phyloP scores from a whole-genome alignment of 2,888 invertebrate species.

The Eugnorisma glareosa region DNA sequence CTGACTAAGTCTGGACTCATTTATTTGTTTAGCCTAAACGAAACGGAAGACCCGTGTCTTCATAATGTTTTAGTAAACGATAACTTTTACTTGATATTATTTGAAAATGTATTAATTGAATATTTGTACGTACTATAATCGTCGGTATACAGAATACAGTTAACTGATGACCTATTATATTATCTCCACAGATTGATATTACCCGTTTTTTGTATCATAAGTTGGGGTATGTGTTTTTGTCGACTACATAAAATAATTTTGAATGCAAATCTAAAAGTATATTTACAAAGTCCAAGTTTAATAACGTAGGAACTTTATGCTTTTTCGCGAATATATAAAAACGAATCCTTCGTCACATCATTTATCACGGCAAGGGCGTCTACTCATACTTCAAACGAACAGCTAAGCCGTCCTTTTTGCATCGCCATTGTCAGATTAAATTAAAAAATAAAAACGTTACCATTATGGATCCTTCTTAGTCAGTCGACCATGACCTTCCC shows the following conservation, averaged over 20 bases:
- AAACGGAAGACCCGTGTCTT: slow-evolving; percentile 9
- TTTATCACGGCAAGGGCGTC: slow-evolving; percentile 29
- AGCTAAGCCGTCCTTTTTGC: slow-evolving; percentile 40
- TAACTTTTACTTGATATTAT: not conserved
- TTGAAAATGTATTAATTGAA: not conserved
- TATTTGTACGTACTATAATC: not conserved
- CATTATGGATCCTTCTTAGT: slow-evolving; percentile 56
- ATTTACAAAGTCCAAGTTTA: not conserved
- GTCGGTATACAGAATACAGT: too few relatives aligned
- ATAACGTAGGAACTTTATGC: not conserved
- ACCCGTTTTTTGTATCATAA: not conserved
- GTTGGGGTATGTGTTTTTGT: not conserved
- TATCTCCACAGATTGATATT: not conserved
- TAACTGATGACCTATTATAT: not conserved
- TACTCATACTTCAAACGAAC: slow-evolving; percentile 28
- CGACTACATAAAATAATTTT: not conserved
- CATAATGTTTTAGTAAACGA: not conserved
- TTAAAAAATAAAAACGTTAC: slow-evolving; percentile 48
- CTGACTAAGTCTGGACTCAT: slow-evolving; percentile 62
- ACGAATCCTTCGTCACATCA: slow-evolving; percentile 27
- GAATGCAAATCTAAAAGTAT: not conserved
- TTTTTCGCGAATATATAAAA: slow-evolving; percentile 23
- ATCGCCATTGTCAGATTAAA: slow-evolving; percentile 27
- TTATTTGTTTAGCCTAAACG: slow-evolving; percentile 53
- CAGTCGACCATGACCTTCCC: slow-evolving; percentile 66